These are phyloP conservation scores for Rhodophaea formosa DNA, from an alignment of 2,888 invertebrate genomes.

Conservation along the genomic window DNA sequence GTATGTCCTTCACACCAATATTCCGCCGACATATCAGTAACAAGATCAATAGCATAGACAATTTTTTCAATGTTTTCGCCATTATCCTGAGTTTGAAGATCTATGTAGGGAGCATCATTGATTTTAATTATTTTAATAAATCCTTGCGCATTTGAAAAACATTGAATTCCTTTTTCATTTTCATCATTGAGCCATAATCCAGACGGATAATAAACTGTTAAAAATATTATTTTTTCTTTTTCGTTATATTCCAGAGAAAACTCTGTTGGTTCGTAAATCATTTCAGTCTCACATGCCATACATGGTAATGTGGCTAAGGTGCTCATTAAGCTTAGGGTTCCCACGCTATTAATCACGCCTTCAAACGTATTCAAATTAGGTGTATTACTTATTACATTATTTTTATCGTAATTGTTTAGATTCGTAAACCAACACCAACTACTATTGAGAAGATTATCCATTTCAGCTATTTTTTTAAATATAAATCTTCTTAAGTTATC, in stretches of 20 bases:
- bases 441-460: conserved; percentile 40
- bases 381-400: conserved; percentile 18
- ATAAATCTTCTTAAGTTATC: conserved; percentile 50
- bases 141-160: conserved; percentile 82
- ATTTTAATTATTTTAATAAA: conserved; percentile 70
- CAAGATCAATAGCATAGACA: conserved; percentile 75
- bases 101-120: conserved; percentile 50
- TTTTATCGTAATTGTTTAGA: conserved; percentile 21
- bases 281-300: conserved; percentile 65
- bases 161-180: conserved; percentile 76
- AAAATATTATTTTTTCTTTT: conserved; percentile 51
- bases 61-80: conserved; percentile 48
- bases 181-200: conserved; percentile 73
- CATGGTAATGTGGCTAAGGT: conserved; percentile 45
- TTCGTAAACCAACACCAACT: conserved; percentile 61
- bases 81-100: conserved; percentile 27
- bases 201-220: conserved; percentile 80
- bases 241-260: conserved; percentile 49
- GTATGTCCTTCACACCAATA: conserved; percentile 85
- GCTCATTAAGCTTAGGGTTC: conserved; percentile 46
- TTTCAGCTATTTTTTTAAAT: conserved; percentile 56
- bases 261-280: conserved; percentile 27
- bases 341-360: conserved; percentile 56
- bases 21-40: conserved; percentile 78
- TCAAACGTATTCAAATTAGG: conserved; percentile 27